Base-by-base conservation (phyloP, 2,888 invertebrate species). In the Nomada ferruginata region DNA sequence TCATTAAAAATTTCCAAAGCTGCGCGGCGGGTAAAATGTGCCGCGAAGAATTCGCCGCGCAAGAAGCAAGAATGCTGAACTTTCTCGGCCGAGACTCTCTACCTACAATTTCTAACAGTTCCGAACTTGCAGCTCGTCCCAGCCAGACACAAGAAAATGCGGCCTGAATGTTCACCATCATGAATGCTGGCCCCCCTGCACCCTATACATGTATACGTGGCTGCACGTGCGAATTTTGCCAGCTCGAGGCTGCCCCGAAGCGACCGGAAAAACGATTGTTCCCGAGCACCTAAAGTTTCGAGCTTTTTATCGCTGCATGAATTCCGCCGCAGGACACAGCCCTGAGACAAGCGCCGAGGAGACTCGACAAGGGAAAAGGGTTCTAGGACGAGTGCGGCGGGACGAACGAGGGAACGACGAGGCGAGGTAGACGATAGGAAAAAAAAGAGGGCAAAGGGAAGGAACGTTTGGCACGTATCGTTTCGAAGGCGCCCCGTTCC, bases 231-330 rank as follows among this genome's bases (percentile, higher is more conserved):
- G 76, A 69, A 69, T 81, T 72, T 59, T 59, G 36, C 76, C 26
- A 55, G 81, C 55, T 29, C 78, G n/a, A 52, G 63, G 26, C 60
- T 79, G 68, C 76, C 79, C 71, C n/a, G 76, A 57, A 69, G 85
- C 79, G 69, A 55, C 60, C 79, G 78, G 78, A 84, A 87, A 87
- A 85, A 72, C 87, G 82, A 87, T 87, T 82, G 87, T 87, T 85
- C 84, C 71, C 69, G 61, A 69, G 79, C 81, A 60, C 71, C 65
- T 52, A 47, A 82, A 87, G 85, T 87, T 85, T 61, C 50, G 36
- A 66, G 70, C 71, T 87, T 87, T 87, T 85, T 87, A 85, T 85
- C 82, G 69, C 50, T 69, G n/a, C 76, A 75, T 76, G 75, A 85
- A 86, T 82, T 75, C 76, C n/a, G 72, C 76, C 76, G 53, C 75